Evolutionary conservation across 1,140 invertebrate genomes (phyloP).

Genomic region (Nasonia vitripennis): DNA sequence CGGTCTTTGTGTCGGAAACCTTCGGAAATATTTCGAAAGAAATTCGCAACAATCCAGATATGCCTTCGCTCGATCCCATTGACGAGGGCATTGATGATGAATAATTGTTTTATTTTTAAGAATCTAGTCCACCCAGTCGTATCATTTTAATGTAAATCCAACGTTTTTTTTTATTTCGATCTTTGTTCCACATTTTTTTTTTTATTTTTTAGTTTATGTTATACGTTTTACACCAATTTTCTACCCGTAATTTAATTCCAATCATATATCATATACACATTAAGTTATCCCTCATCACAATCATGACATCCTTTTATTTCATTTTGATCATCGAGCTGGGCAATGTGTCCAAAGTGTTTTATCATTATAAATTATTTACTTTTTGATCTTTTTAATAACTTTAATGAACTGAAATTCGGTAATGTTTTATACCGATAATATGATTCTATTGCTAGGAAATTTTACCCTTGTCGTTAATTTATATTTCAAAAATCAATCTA

Average conservation of each 20-base stretch:
- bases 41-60: constrained; percentile 59
- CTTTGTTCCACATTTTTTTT: not conserved
- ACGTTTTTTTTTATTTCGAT: constrained; percentile 25
- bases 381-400: not conserved
- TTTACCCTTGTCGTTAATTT: not conserved
- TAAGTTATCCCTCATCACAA: not conserved
- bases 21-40: constrained; percentile 60
- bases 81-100: constrained; percentile 20
- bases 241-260: not conserved
- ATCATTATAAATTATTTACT: too few species aligned
- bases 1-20: constrained; percentile 43
- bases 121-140: constrained; percentile 40
- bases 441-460: not conserved
- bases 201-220: constrained; percentile 5
- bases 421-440: not conserved
- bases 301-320: not conserved
- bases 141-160: constrained; percentile 29
- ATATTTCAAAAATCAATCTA: not conserved
- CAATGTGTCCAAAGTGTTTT: too few species aligned
- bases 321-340: not conserved
- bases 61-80: constrained; percentile 60
- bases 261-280: not conserved
- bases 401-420: not conserved
- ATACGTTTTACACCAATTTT: not conserved
- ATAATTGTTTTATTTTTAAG: constrained; percentile 34